A percentile compares a stretch with the other conserved stretches of the same genome.
These are phyloP conservation scores for Anguilla marmorata DNA, from an alignment of 2,797 vertebrate species.

Conservation along the genomic window DNA sequence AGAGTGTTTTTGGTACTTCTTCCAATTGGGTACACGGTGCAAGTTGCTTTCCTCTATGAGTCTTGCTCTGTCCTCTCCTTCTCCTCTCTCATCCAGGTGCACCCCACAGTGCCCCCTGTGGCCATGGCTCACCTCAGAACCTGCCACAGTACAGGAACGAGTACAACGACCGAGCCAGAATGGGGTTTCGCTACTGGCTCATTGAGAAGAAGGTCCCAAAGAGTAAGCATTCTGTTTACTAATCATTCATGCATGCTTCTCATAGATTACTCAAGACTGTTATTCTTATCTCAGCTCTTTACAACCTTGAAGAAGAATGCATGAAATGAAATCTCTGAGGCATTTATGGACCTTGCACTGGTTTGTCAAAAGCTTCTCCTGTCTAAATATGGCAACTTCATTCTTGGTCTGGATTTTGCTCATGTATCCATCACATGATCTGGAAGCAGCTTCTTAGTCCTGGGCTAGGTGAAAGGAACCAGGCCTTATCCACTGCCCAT, in stretches of 20 bases:
- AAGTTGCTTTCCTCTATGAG: constrained; percentile 20
- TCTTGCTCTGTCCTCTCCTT: background rate
- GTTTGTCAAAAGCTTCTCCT: too few species aligned
- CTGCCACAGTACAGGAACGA: constrained; percentile 59
- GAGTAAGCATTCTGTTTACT: constrained; percentile 44
- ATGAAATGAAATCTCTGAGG: background rate
- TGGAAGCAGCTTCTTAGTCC: background rate
- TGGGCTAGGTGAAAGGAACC: background rate
- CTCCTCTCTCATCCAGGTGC: constrained; percentile 34
- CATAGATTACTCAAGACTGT: background rate
- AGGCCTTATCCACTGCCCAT: too few species aligned
- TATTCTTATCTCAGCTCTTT: background rate
- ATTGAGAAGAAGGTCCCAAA: constrained; percentile 54
- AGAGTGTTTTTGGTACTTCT: background rate
- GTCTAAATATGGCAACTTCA: too few species aligned
- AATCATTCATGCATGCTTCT: background rate
- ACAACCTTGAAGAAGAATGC: background rate
- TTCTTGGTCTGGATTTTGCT: too few species aligned
- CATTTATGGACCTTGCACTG: too few species aligned
- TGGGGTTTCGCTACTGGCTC: constrained; percentile 63
- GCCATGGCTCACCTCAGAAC: constrained; percentile 39
- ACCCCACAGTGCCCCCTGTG: constrained; percentile 24
- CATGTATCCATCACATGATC: background rate
- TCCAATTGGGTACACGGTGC: background rate
- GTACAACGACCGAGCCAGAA: constrained; percentile 60